Conservation (phyloP, 2,888 invertebrate species). For the Vesta saturnalis region DNA sequence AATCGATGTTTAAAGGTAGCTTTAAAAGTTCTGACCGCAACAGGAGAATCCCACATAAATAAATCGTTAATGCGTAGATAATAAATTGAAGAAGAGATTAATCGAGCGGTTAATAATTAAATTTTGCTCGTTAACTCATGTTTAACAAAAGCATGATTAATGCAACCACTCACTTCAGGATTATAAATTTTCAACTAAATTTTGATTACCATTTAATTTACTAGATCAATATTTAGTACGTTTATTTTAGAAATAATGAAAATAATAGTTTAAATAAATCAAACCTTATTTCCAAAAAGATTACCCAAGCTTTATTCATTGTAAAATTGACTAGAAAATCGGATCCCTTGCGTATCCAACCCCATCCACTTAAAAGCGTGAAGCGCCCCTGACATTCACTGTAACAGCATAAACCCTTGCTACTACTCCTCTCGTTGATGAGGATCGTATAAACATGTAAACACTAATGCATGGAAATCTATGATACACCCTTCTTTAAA, state of each 20-base stretch:
- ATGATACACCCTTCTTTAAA: slow-evolving; percentile 28
- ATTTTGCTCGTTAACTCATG: slow-evolving; percentile 39
- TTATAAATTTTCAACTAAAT: slow-evolving; percentile 17
- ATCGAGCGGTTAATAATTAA: slow-evolving; percentile 43
- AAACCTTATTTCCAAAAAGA: slow-evolving; percentile 43
- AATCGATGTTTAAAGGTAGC: not conserved
- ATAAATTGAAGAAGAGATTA: slow-evolving; percentile 43
- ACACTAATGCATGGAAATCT: slow-evolving; percentile 57
- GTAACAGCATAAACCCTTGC: slow-evolving; percentile 41
- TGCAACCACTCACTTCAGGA: slow-evolving; percentile 27
- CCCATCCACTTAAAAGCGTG: slow-evolving; percentile 53
- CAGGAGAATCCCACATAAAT: slow-evolving; percentile 41
- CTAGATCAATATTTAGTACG: not conserved
- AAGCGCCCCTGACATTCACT: slow-evolving; percentile 46
- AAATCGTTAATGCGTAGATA: slow-evolving; percentile 36
- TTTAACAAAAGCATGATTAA: slow-evolving; percentile 40
- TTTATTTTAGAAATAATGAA: not conserved
- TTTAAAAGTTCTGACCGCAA: slow-evolving; percentile 21
- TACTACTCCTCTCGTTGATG: slow-evolving; percentile 42
- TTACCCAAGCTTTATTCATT: slow-evolving; percentile 52
- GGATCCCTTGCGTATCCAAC: slow-evolving; percentile 52
- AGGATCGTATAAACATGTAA: slow-evolving; percentile 58
- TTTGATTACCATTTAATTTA: slow-evolving; percentile 31
- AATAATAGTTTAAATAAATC: slow-evolving; percentile 18
- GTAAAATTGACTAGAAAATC: slow-evolving; percentile 63